These are phyloP conservation scores for Orestias chungarensis DNA, from an alignment of 2,797 vertebrate species.

Conservation along the genomic window DNA sequence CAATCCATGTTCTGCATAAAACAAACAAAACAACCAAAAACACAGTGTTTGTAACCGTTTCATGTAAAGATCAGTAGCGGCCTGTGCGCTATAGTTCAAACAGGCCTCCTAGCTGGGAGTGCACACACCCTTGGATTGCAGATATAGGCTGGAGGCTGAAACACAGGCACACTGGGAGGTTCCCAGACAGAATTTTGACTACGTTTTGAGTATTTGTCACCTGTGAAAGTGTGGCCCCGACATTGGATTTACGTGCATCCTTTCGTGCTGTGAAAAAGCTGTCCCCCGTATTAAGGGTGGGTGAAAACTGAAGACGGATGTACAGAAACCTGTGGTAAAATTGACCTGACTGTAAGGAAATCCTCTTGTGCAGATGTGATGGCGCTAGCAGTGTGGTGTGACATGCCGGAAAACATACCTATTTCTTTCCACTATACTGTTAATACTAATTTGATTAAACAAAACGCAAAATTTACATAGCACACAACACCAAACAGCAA, in stretches of 20 bases:
- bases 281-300: neutral
- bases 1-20: neutral
- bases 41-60: neutral
- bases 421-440: neutral
- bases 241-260: neutral
- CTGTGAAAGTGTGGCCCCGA: neutral
- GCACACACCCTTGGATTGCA: neutral
- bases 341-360: neutral
- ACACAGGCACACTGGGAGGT: neutral
- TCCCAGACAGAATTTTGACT: neutral
- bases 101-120: neutral
- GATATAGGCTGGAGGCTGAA: neutral
- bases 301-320: neutral
- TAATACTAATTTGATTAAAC: neutral
- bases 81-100: neutral
- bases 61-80: neutral
- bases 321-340: neutral
- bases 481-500: constrained; percentile 15
- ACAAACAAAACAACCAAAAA: neutral
- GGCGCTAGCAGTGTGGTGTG: neutral
- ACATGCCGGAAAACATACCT: neutral
- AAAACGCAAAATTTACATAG: constrained; percentile 8
- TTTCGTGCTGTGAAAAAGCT: neutral
- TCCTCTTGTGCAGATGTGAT: neutral
- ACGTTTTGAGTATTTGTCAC: neutral